Conservation (phyloP, 1,140 invertebrate genomes). For the Drosophila navojoa region DNA sequence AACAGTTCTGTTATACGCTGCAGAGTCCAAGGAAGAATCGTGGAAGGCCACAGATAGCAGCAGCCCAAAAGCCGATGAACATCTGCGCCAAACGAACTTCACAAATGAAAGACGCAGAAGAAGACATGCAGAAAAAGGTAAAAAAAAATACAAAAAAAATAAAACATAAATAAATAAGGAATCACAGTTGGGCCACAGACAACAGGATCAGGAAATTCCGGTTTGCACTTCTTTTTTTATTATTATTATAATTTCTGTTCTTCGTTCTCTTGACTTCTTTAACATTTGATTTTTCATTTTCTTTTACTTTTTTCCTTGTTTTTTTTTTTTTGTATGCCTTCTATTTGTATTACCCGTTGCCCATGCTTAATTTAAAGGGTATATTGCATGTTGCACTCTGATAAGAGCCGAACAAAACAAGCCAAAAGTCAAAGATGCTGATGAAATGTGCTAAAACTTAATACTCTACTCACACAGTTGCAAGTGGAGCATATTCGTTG, state of each 20-base stretch:
- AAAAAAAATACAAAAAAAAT: not conserved
- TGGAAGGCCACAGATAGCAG: constrained; percentile 11
- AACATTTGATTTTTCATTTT: constrained; percentile 3
- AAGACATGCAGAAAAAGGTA: not conserved
- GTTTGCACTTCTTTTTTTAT: constrained; percentile 75
- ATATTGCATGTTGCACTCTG: not conserved
- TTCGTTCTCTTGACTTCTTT: constrained; percentile 19
- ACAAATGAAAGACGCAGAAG: constrained; percentile 6
- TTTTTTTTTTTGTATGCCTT: constrained; percentile 3
- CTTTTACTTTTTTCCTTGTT: not conserved
- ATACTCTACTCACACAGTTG: not conserved
- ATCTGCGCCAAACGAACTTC: constrained; percentile 56
- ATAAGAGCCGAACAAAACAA: not conserved
- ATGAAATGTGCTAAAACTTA: not conserved
- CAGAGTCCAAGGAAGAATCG: constrained; percentile 11
- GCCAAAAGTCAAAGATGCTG: not conserved
- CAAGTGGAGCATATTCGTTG: too few relatives aligned
- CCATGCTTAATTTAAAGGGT: constrained; percentile 1
- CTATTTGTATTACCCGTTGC: constrained; percentile 9
- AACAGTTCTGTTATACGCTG: constrained; percentile 24
- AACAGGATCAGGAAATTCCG: constrained; percentile 81
- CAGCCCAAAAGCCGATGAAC: constrained; percentile 39
- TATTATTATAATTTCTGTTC: constrained; percentile 70
- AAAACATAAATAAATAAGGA: constrained; percentile 51
- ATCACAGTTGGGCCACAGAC: constrained; percentile 67